These are phyloP conservation scores for Drosophila paramelanica DNA, from an alignment of 2,888 invertebrate species.

Conservation along the genomic window DNA sequence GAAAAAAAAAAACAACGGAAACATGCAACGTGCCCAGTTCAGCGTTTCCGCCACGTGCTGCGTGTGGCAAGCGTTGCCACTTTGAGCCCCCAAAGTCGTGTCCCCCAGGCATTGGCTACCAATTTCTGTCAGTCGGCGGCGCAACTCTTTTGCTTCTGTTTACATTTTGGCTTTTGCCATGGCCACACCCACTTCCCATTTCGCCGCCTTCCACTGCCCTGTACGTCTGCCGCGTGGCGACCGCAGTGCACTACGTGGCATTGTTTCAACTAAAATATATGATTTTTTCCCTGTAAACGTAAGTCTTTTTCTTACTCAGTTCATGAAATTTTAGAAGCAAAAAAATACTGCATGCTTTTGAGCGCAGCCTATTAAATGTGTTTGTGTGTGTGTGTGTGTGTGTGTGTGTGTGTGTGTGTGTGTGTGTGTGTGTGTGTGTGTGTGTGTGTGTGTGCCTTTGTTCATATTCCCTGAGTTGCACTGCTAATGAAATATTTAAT, in stretches of 20 bases:
- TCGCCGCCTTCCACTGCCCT: not conserved
- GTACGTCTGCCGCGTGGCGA: slow-evolving; percentile 4
- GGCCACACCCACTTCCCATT: not conserved
- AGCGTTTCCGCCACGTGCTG: slow-evolving; percentile 20
- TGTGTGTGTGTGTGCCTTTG: slow-evolving; percentile 4
- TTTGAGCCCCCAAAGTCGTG: slow-evolving; percentile 4
- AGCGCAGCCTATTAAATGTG: slow-evolving; percentile 13
- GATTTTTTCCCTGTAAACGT: slow-evolving; percentile 8
- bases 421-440: slow-evolving; percentile 13
- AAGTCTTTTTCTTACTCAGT: slow-evolving; percentile 30
- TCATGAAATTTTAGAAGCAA: slow-evolving; percentile 51
- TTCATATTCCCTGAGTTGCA: slow-evolving; percentile 40
- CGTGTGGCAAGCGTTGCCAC: slow-evolving; percentile 32
- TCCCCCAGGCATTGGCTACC: slow-evolving; percentile 44
- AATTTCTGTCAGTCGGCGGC: slow-evolving; percentile 40
- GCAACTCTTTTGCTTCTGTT: slow-evolving; percentile 43
- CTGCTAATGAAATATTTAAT: slow-evolving; percentile 75
- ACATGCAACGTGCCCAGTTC: slow-evolving; percentile 18
- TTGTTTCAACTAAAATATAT: slow-evolving; percentile 57
- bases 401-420: slow-evolving; percentile 15
- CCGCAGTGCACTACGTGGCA: slow-evolving; percentile 41
- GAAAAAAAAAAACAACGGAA: slow-evolving; percentile 4
- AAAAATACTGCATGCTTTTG: slow-evolving; percentile 32
- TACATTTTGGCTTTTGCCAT: slow-evolving; percentile 48
- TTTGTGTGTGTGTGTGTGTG: slow-evolving; percentile 13